Base-by-base conservation (phyloP, 1,140 invertebrate species). In the Philotrypesis tridentata region DNA sequence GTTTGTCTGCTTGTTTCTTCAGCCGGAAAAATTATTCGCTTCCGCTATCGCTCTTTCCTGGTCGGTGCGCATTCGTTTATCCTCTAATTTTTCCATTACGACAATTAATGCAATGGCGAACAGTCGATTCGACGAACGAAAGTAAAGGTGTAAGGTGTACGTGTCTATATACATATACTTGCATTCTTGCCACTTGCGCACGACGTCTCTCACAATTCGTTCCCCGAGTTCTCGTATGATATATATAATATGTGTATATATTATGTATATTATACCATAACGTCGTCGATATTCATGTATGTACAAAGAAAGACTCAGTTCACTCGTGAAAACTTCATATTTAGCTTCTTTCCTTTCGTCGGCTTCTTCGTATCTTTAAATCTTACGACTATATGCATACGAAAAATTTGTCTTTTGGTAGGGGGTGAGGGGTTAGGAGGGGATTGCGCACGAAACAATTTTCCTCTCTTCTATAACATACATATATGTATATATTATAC, bases 241-340 rank as follows among this genome's bases (percentile, higher is more conserved):
- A 55, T 55, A 17, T 55, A 55, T 55, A 14, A n/a, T 43, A 1
- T 43, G 0, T 43, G 2, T 43, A 2, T 43, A 43, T 43, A 37
- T 37, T 37, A 37, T 37, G 8, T 37, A 37, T 37, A 43, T 43
- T 43, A 55, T 55, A 55, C 21, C 48, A 80, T 48, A 75, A 27
- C 9, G 21, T 68, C 21, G 17, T 33, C 17, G n/a, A 73, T 55
- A 80, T 27, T 63, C 14, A 25, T n/a, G n/a, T 81, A 75, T 81
- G 17, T 75, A 75, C 61, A 81, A 68, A 74, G 37, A 81, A 67
- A 80, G 48, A 63, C 55, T 65, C 55, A 25, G 29, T 63, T 65
- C 1, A 74, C 25, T 65, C 21, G n/a, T 14, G 21, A 63, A 60
- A 71, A 23, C 48, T 55, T 55, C 48, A 17, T 68, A n/a, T 9